Evolutionary conservation across 2,113 vertebrate genomes (phyloP), one percentile per base, ranked within the genome.

Genomic region (Henicopernis longicauda): DNA sequence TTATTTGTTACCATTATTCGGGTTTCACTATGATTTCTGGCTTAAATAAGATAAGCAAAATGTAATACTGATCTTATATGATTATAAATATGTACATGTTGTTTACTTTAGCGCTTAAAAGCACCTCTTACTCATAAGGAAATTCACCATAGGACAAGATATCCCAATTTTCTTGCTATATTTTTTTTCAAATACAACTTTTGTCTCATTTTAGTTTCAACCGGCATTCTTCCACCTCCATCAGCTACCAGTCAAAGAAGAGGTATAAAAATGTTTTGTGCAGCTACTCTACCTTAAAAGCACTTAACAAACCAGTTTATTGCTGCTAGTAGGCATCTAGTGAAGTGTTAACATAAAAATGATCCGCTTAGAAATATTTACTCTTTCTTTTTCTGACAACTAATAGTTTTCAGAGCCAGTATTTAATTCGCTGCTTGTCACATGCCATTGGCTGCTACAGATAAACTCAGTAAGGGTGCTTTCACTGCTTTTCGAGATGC

Each of bases 181-280:
- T 67, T 59, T 71, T 76, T 52, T 91, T 93, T 94, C 57, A 93
- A 91, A 89, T 42, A 59, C 67, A 58, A 79, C 32, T 97, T 96
- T 97, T 97, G 82, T 97, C 90, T 98, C 81, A 93, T 97, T 98
- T 95, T 98, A 98, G 98, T 98, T 97, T 98, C 97, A 98, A 95
- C 95, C 94, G 97, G 95, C 98, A 98, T 97, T 96, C 98, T 82
- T 97, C 98, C 65, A 98, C 96, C 94, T 98, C 98, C 95, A 94
- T 98, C 97, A 98, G 84, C 97, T 98, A 98, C 97, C 98, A 98
- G 88, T 98, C 98, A 85, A 96, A 98, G 96, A 97, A 91, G 95
- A 98, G 97, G 97, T 98, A 98, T 94, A 84, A 70, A 95, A 93
- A 42, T 38, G 76, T 94, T 88, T 97, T 95, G 47, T 94, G 91